phyloP scores from a whole-genome alignment of 2,888 invertebrate genomes.

The Apomyelois bistriatella region DNA sequence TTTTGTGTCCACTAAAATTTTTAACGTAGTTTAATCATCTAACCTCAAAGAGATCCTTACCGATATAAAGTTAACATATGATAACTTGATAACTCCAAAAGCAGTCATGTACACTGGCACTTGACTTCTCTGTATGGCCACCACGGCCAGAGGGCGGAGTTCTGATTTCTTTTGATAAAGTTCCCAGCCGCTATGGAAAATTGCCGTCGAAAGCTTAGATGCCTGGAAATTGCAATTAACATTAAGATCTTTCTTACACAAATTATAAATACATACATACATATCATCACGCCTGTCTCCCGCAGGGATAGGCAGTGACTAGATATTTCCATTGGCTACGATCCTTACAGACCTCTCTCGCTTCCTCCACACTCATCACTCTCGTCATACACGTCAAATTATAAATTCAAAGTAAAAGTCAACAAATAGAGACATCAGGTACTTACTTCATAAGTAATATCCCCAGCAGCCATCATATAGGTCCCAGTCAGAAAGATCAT shows the following conservation, averaged over 20 bases:
- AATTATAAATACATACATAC: too few species aligned
- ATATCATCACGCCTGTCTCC: too few species aligned
- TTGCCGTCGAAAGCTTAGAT: conserved; percentile 37
- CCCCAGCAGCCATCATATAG: conserved; percentile 53
- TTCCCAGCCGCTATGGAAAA: conserved; percentile 59
- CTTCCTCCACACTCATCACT: too few species aligned
- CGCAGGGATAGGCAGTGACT: too few species aligned
- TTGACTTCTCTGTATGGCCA: conserved; percentile 49
- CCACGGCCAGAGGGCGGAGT: conserved; percentile 37
- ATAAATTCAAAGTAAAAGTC: too few species aligned
- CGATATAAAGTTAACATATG: conserved; percentile 47
- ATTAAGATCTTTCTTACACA: too few species aligned
- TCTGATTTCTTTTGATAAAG: conserved; percentile 19
- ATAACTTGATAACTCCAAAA: conserved; percentile 46
- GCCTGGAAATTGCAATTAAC: conserved; percentile 33
- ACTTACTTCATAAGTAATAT: conserved; percentile 47
- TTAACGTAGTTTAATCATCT: too few species aligned
- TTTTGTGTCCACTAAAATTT: too few species aligned
- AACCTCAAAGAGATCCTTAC: conserved; percentile 27
- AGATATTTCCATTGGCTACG: too few species aligned
- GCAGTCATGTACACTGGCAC: conserved; percentile 50
- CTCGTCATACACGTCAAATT: too few species aligned
- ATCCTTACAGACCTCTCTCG: too few species aligned
- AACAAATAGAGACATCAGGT: too few species aligned
- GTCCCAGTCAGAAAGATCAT: conserved; percentile 41